phyloP scores from a whole-genome alignment of 2,888 invertebrate genomes.

The Teleiodes luculella region DNA sequence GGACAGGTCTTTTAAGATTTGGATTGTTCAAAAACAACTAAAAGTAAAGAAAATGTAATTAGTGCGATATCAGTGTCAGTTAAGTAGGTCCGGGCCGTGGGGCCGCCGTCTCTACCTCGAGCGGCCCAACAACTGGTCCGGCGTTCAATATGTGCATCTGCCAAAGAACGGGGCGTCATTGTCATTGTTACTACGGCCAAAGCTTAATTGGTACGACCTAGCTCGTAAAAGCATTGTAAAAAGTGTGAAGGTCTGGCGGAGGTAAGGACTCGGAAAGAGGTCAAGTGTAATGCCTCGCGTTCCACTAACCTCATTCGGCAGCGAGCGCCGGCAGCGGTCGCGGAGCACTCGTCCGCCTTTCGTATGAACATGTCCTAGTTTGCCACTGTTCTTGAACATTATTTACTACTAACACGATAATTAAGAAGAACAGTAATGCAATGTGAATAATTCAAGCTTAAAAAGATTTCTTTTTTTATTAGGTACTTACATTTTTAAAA shows the following conservation, averaged over 20 bases:
- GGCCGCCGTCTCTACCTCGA: conserved; percentile 43
- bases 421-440: not conserved
- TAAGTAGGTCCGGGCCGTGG: conserved; percentile 54
- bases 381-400: conserved; percentile 47
- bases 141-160: too few relatives aligned
- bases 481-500: too few relatives aligned
- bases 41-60: too few relatives aligned
- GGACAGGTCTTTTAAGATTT: too few relatives aligned
- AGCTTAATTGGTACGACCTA: conserved; percentile 76
- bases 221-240: conserved; percentile 76
- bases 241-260: conserved; percentile 77
- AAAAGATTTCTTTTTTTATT: too few relatives aligned
- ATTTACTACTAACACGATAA: conserved; percentile 32
- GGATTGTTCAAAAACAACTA: too few relatives aligned
- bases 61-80: conserved; percentile 56
- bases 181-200: conserved; percentile 53
- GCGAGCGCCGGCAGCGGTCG: conserved; percentile 48
- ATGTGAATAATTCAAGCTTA: too few relatives aligned
- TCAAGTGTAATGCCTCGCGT: conserved; percentile 77
- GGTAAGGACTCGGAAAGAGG: conserved; percentile 78
- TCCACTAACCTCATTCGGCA: conserved; percentile 76
- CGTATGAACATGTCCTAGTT: conserved; percentile 63
- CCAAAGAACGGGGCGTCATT: conserved; percentile 38
- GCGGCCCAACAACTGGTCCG: conserved; percentile 47
- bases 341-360: conserved; percentile 56